phyloP scores from a whole-genome alignment of 92 coral and sea anemone genomes.

The Micromussa lordhowensis region DNA sequence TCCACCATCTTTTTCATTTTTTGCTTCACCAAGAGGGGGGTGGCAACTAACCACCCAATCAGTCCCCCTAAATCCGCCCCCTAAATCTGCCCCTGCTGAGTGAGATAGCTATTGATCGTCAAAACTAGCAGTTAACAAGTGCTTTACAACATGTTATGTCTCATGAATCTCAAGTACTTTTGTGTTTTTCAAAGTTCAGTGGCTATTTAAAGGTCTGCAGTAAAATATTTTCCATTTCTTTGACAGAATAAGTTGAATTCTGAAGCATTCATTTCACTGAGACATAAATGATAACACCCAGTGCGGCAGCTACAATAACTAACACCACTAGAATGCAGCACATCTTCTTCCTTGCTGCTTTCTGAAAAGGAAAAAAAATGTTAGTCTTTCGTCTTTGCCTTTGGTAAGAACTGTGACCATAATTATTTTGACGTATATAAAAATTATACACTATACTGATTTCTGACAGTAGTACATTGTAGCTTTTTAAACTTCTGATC shows the following conservation, averaged over 20 bases:
- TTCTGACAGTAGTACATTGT: too few relatives aligned
- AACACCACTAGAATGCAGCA: slow-evolving; percentile 79
- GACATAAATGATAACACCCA: slow-evolving; percentile 73
- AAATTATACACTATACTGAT: too few relatives aligned
- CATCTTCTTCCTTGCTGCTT: slow-evolving; percentile 98
- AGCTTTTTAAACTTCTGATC: background rate
- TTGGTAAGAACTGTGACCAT: background rate
- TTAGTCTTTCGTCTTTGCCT: background rate
- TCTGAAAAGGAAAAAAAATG: slow-evolving; percentile 56
- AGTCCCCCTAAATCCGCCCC: too few relatives aligned
- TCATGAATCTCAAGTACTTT: background rate
- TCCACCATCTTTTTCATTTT: too few relatives aligned
- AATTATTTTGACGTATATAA: background rate
- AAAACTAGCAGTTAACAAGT: background rate
- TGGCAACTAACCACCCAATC: too few relatives aligned
- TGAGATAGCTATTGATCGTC: background rate
- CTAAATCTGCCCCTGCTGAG: too few relatives aligned
- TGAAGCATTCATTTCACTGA: background rate
- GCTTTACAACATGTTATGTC: background rate
- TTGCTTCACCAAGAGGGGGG: too few relatives aligned
- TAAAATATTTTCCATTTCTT: background rate
- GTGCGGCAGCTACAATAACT: slow-evolving; percentile 72
- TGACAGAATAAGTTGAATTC: background rate
- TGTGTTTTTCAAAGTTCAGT: too few relatives aligned
- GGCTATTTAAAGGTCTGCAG: background rate